Conservation (phyloP, 2,797 vertebrate genomes). For the Morus bassanus region DNA sequence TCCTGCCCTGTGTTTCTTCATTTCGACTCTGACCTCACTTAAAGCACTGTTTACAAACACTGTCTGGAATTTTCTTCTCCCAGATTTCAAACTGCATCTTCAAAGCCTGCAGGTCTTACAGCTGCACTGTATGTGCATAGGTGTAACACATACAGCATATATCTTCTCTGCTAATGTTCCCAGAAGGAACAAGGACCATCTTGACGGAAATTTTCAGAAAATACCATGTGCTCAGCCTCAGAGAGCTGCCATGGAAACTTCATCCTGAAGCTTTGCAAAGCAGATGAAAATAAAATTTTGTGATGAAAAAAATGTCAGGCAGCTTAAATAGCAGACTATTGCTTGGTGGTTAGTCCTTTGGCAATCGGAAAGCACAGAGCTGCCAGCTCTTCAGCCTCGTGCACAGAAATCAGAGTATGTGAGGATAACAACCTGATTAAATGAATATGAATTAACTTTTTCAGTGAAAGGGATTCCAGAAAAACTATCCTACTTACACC, state of each 20-base stretch:
- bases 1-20: background rate
- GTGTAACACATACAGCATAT: background rate
- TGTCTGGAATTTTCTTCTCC: background rate
- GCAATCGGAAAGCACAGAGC: background rate
- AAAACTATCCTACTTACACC: background rate
- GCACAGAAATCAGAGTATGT: background rate
- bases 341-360: constrained; percentile 24
- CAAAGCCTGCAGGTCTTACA: background rate
- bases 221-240: background rate
- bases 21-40: background rate
- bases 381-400: background rate
- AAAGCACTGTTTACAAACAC: background rate
- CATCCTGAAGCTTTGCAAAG: background rate
- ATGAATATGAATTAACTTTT: background rate
- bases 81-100: background rate
- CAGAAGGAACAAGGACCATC: background rate
- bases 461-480: background rate
- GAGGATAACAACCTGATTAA: background rate
- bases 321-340: constrained; percentile 14
- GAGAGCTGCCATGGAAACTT: constrained; percentile 8
- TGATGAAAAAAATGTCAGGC: background rate
- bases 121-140: background rate
- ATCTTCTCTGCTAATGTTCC: background rate
- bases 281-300: constrained; percentile 4
- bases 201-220: background rate